Percentiles rank a stretch among this genome's conserved stretches.
Conservation (phyloP, 1,140 invertebrate genomes). For the Monochamus saltuarius region DNA sequence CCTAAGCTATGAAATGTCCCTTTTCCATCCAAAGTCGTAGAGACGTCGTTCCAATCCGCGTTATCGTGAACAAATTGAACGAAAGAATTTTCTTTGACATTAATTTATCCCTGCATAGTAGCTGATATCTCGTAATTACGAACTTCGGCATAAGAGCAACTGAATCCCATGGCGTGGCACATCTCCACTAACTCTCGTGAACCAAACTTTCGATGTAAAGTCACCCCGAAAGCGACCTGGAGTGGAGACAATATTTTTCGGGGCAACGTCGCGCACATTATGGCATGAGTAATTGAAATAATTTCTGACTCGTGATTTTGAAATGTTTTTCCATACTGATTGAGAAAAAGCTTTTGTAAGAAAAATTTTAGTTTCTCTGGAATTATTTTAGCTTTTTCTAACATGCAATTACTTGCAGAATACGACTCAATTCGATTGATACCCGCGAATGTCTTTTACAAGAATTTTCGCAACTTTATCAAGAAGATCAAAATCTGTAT, state of each 20-base stretch:
- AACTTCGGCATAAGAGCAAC: background rate
- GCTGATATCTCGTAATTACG: background rate
- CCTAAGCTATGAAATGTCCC: background rate
- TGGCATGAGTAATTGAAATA: background rate
- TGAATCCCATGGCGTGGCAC: background rate
- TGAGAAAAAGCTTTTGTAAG: background rate
- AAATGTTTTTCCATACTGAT: background rate
- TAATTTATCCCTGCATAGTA: background rate
- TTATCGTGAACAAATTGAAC: constrained; percentile 1
- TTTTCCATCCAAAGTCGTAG: background rate
- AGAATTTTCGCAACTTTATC: too few relatives aligned
- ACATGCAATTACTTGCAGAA: background rate
- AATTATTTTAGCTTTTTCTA: background rate
- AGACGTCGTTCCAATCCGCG: background rate
- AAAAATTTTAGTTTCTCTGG: background rate
- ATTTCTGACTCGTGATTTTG: background rate
- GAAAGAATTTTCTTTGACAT: background rate
- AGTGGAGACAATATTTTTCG: background rate
- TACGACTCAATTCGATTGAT: too few relatives aligned
- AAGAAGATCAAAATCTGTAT: too few relatives aligned
- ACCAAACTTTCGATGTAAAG: constrained; percentile 1
- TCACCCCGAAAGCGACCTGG: background rate
- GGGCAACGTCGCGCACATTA: background rate
- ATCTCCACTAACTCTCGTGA: background rate
- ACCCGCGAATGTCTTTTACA: too few relatives aligned